Percentiles rank a stretch among this genome's conserved stretches.
phyloP scores from a whole-genome alignment of 1,140 invertebrate genomes.

The Drosophila setifemur region DNA sequence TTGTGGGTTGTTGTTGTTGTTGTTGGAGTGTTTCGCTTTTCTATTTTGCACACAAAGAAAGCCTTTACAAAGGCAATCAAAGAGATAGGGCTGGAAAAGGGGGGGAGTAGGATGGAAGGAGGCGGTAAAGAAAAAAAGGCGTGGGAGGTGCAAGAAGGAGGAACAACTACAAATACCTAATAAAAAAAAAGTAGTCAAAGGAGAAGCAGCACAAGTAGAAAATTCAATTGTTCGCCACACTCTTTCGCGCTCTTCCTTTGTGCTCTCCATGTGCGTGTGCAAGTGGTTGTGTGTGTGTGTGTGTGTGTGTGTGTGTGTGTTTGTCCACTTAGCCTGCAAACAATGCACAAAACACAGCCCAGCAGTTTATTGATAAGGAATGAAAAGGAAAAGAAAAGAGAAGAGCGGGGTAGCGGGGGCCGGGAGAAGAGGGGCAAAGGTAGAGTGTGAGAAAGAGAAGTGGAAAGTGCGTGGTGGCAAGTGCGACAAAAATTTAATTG shows the following conservation, averaged over 20 bases:
- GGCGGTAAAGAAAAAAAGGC: constrained; percentile 23
- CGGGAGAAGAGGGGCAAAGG: constrained; percentile 8
- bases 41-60: constrained; percentile 62
- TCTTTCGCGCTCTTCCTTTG: constrained; percentile 35
- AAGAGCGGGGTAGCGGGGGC: not conserved
- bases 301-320: constrained; percentile 29
- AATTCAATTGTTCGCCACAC: constrained; percentile 67
- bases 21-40: constrained; percentile 41
- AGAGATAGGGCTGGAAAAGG: not conserved
- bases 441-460: constrained; percentile 24
- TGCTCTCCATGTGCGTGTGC: constrained; percentile 14
- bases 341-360: constrained; percentile 54
- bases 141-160: constrained; percentile 34
- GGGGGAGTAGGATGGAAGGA: not conserved
- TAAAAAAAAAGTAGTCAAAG: constrained; percentile 65
- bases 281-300: too few species aligned
- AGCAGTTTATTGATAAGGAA: constrained; percentile 67
- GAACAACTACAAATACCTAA: constrained; percentile 23
- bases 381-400: not conserved
- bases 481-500: constrained; percentile 17
- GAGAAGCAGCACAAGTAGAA: constrained; percentile 59
- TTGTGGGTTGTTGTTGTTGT: constrained; percentile 12
- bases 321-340: constrained; percentile 59
- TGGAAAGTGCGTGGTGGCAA: constrained; percentile 68
- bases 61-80: constrained; percentile 53